Percentiles rank a stretch among this genome's conserved stretches.
Evolutionary conservation across 2,113 vertebrate species (phyloP).

Genomic region (Nothoprocta pentlandii): DNA sequence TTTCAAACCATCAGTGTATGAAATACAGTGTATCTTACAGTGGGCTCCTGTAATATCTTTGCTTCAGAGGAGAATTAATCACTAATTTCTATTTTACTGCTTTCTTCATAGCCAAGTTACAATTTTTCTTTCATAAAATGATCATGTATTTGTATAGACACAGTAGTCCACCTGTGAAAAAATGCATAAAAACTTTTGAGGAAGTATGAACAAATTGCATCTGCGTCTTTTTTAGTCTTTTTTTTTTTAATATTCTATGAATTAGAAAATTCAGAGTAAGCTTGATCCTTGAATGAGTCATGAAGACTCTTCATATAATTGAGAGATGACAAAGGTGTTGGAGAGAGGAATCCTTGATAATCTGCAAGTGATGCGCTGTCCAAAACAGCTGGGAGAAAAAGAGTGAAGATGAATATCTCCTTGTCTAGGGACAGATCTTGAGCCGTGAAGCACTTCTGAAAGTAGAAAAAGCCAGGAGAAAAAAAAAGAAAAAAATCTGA

Average conservation of each 20-base stretch:
- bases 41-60: no score
- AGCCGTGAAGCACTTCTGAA: neutral
- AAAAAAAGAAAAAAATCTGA: neutral
- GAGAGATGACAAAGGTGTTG: neutral
- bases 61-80: no score
- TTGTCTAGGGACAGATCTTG: neutral
- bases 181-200: no score
- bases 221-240: no score
- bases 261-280: neutral
- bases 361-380: neutral
- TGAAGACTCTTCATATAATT: neutral
- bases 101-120: no score
- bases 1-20: no score
- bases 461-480: neutral
- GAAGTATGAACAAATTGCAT: no score
- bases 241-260: neutral
- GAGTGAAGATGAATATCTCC: neutral
- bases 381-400: neutral
- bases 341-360: neutral
- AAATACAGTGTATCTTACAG: no score
- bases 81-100: no score
- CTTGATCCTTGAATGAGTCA: neutral
- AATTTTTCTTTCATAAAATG: no score
- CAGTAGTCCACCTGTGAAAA: no score
- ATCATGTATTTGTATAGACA: no score